A percentile compares a stretch with the other conserved stretches of the same genome.
phyloP scores from a whole-genome alignment of 2,888 invertebrate species.

The Scelioninae gen. 1 region DNA sequence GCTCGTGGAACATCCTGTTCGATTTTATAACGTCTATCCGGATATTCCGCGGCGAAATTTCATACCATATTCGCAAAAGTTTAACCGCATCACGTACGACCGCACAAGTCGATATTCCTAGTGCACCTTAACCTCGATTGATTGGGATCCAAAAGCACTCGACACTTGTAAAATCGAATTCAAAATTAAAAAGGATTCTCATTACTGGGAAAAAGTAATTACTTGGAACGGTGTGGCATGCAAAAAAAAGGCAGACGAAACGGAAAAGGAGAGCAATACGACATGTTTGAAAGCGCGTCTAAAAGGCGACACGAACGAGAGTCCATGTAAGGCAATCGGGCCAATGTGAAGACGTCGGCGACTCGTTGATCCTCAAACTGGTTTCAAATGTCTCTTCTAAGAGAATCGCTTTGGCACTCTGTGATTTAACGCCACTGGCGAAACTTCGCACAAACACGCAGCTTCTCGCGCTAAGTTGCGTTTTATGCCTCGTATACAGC shows the following conservation, averaged over 20 bases:
- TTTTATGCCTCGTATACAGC: conserved; percentile 61
- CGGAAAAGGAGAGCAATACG: conserved; percentile 69
- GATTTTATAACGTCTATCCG: conserved; percentile 37
- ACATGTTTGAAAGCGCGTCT: conserved; percentile 73
- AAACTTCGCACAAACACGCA: conserved; percentile 50
- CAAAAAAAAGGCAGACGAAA: conserved; percentile 61
- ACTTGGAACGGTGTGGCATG: neutral
- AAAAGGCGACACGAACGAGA: conserved; percentile 80
- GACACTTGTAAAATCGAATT: conserved; percentile 18
- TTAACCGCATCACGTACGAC: conserved; percentile 68
- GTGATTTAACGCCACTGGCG: conserved; percentile 67
- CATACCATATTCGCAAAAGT: conserved; percentile 58
- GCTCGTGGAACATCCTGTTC: neutral
- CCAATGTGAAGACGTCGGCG: conserved; percentile 74
- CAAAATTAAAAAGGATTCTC: conserved; percentile 26
- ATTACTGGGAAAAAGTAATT: conserved; percentile 19
- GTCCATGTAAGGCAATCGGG: conserved; percentile 81
- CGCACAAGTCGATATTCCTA: conserved; percentile 48
- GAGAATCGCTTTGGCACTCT: conserved; percentile 67
- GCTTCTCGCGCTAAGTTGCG: conserved; percentile 50
- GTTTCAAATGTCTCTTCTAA: conserved; percentile 72
- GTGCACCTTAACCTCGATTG: conserved; percentile 34
- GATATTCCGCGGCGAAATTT: conserved; percentile 29
- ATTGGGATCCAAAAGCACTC: conserved; percentile 11
- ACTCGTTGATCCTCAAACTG: conserved; percentile 71